These are phyloP conservation scores for Ciona savignyi DNA, from an alignment of 23 tunicate species.

Conservation along the genomic window DNA sequence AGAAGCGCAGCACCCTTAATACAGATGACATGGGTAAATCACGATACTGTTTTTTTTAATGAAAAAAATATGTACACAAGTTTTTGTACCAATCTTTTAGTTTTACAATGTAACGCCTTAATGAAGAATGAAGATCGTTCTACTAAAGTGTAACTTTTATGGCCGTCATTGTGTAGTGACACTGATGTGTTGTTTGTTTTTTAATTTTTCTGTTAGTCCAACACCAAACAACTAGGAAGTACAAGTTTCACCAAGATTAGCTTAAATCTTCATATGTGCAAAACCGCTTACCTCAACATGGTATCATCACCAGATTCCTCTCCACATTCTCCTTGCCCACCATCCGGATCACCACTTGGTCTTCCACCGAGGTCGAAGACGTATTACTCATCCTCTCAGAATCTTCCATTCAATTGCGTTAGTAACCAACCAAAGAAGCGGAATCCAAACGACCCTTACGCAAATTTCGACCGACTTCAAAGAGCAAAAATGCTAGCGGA, in stretches of 20 bases:
- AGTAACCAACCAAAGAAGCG: slow-evolving; percentile 22
- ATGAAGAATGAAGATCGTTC: no score
- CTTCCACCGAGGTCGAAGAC: slow-evolving; percentile 73
- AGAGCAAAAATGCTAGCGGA: slow-evolving; percentile 68
- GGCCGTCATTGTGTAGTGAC: no score
- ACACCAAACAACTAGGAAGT: no score
- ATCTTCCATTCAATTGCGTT: slow-evolving; percentile 6
- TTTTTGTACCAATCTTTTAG: no score
- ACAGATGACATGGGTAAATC: slow-evolving; percentile 9
- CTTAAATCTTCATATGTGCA: no score
- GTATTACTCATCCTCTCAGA: slow-evolving; percentile 40
- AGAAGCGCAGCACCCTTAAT: neutral
- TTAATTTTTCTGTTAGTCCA: no score
- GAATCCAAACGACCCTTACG: slow-evolving; percentile 64
- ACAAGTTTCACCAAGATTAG: no score
- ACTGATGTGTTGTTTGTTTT: no score
- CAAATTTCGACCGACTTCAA: slow-evolving; percentile 71
- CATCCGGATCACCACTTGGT: slow-evolving; percentile 26
- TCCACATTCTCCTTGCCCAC: slow-evolving; percentile 17
- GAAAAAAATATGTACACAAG: neutral
- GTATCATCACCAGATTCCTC: no score
- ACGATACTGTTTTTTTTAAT: neutral
- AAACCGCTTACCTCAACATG: no score
- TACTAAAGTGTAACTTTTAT: no score
- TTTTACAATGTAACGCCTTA: no score